These are phyloP conservation scores for Onthophagus sagittarius DNA, from an alignment of 2,888 invertebrate genomes.

Conservation along the genomic window DNA sequence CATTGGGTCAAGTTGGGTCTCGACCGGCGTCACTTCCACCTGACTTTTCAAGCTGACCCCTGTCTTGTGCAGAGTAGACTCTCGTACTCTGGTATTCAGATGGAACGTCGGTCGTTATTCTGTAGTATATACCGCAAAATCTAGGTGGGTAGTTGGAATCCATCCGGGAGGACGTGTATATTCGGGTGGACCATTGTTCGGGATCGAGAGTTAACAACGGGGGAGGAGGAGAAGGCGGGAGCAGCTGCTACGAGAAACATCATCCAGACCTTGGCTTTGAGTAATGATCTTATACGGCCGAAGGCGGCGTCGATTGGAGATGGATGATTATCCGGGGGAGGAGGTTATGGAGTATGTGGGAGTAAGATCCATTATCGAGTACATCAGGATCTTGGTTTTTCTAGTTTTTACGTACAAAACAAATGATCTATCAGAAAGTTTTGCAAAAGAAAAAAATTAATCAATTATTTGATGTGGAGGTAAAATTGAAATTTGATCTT, in stretches of 20 bases:
- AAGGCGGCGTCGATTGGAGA: not conserved
- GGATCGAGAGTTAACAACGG: not conserved
- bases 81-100: not conserved
- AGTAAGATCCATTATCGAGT: not conserved
- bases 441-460: not conserved
- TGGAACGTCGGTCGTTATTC: not conserved
- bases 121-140: not conserved
- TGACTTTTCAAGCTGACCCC: conserved; percentile 6
- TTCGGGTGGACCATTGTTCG: not conserved
- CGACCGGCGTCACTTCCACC: conserved; percentile 7
- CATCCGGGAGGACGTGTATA: not conserved
- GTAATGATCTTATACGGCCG: not conserved
- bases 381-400: not conserved
- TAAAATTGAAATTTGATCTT: no score
- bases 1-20: not conserved
- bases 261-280: not conserved
- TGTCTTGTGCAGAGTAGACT: not conserved
- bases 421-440: not conserved
- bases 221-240: not conserved
- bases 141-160: not conserved
- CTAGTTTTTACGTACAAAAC: not conserved
- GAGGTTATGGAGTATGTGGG: not conserved
- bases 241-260: not conserved
- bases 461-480: not conserved
- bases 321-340: not conserved